These are phyloP conservation scores for Pseudois nayaur DNA, from an alignment of 2,113 vertebrate genomes.

Conservation along the genomic window DNA sequence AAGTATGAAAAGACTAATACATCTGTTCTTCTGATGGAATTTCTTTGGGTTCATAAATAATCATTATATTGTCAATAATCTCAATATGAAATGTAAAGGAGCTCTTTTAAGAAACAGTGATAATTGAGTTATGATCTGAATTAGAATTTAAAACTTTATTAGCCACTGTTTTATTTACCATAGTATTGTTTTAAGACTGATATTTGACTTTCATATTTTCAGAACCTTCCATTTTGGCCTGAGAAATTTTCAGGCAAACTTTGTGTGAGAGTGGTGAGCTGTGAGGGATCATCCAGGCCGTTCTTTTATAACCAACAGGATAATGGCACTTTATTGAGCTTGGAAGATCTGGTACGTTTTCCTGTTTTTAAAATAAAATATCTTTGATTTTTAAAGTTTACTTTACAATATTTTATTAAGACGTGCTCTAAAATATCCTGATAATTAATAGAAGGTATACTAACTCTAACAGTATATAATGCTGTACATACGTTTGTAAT, in stretches of 20 bases:
- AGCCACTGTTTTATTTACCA: not conserved
- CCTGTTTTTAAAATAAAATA: not conserved
- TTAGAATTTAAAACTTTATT: slow-evolving; percentile 19
- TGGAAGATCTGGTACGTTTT: slow-evolving; percentile 87
- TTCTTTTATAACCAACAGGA: slow-evolving; percentile 92
- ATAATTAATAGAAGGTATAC: not conserved
- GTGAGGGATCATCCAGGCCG: slow-evolving; percentile 83
- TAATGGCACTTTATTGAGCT: slow-evolving; percentile 90
- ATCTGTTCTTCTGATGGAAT: not conserved
- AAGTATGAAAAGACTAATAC: not conserved
- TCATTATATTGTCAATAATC: not conserved
- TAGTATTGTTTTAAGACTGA: not conserved
- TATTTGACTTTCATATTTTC: not conserved
- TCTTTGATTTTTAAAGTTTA: slow-evolving; percentile 16
- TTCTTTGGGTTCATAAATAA: not conserved
- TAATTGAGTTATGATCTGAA: not conserved
- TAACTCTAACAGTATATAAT: not conserved
- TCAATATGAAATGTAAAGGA: not conserved
- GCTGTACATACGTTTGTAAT: not conserved
- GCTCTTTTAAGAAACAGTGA: not conserved
- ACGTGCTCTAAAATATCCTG: not conserved
- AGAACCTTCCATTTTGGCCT: slow-evolving; percentile 98
- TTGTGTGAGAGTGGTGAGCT: slow-evolving; percentile 90
- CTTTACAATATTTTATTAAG: not conserved
- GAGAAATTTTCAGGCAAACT: slow-evolving; percentile 88